Evolutionary conservation across 2,113 vertebrate genomes (phyloP).

Genomic region (Hystrix cristata): DNA sequence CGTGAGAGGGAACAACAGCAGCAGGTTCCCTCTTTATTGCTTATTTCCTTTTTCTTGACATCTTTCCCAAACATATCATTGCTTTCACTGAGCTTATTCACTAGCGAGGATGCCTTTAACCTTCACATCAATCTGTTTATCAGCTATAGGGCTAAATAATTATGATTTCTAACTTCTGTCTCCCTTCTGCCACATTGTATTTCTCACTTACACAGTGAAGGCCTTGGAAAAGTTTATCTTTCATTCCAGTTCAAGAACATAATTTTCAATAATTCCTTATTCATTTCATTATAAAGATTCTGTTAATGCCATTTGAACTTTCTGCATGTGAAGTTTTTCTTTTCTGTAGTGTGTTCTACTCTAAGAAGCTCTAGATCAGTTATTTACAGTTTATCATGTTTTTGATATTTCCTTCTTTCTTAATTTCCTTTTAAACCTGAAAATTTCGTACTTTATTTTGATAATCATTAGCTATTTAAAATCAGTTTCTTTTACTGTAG

Average conservation of each 20-base stretch:
- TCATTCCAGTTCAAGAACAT: not conserved
- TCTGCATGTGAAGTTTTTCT: not conserved
- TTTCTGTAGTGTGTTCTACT: not conserved
- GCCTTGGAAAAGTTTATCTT: not conserved
- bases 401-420: not conserved
- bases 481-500: constrained; percentile 1
- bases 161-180: not conserved
- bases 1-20: not conserved
- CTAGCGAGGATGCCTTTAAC: not conserved
- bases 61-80: not conserved
- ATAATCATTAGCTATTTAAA: not conserved
- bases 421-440: constrained; percentile 26
- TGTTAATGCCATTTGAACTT: not conserved
- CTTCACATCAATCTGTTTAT: not conserved
- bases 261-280: not conserved
- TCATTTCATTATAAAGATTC: not conserved
- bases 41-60: not conserved
- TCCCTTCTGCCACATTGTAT: no score
- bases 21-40: not conserved
- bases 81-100: not conserved
- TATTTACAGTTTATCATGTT: not conserved
- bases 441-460: not conserved
- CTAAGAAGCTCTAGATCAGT: not conserved
- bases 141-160: not conserved
- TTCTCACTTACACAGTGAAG: not conserved